A percentile compares a stretch with the other conserved stretches of the same genome.
phyloP scores from a whole-genome alignment of 2,797 vertebrate genomes.

The Neosilurus hyrtlii region DNA sequence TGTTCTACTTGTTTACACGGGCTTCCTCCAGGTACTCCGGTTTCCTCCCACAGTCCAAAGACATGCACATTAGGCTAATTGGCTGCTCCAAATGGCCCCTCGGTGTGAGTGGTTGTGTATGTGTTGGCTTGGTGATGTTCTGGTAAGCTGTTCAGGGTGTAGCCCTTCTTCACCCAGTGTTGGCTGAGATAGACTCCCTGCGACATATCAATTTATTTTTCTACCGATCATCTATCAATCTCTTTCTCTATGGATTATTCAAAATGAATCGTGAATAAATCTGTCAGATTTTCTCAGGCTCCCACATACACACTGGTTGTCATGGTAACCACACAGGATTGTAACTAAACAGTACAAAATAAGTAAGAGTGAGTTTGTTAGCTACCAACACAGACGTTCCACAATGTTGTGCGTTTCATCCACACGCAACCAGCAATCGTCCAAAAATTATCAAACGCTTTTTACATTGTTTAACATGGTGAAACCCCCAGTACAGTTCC shows the following conservation, averaged over 20 bases:
- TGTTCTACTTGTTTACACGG: no score
- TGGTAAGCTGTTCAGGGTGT: no score
- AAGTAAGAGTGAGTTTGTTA: no score
- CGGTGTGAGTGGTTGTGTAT: no score
- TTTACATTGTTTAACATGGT: not conserved
- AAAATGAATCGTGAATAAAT: not conserved
- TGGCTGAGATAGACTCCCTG: no score
- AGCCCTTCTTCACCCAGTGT: no score
- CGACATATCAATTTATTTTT: no score
- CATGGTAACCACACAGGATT: not conserved
- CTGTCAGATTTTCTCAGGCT: not conserved
- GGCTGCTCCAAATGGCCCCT: no score
- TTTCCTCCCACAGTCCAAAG: no score
- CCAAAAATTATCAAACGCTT: accelerated
- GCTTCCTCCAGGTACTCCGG: no score
- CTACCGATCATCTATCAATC: not conserved
- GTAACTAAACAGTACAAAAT: not conserved
- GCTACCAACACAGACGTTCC: not conserved
- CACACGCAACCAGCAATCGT: not conserved
- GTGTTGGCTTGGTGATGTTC: no score
- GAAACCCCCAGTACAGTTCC: not conserved
- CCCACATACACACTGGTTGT: not conserved
- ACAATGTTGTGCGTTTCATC: not conserved
- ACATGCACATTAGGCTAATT: no score
- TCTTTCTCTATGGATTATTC: not conserved